Base-by-base conservation (phyloP, 2,113 vertebrate genomes). In the Notarius quadriscutis region DNA sequence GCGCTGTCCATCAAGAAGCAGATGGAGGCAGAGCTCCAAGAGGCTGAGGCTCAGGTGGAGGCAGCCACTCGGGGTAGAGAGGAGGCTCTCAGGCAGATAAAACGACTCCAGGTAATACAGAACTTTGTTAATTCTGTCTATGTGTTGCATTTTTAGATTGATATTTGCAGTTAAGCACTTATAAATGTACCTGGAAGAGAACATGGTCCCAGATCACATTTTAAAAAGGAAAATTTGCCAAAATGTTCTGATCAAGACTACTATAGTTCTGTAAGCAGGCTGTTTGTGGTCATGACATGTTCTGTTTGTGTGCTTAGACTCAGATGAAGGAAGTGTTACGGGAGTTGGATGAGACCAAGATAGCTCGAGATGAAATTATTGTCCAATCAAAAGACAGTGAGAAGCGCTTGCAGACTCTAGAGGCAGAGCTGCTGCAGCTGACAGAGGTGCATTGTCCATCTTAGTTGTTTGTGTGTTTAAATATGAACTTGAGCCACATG, bases 271-370 rank as follows among this genome's bases (percentile, higher is more conserved):
- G 18, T 85, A 27, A 27, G 22, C 34, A 77, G 5, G 8, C 1
- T 57, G 18, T 8, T 71, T 77, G 11, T 57, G 18, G 12, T 82
- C 9, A 51, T 86, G 8, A 60, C 9, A 18, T 65, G 17, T 34
- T 50, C 1, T 75, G 5, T 86, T 83, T 74, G 3, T 81, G 18
- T 78, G 34, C 1, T 10, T 93, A 98, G 97, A 90, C 88, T 88
- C 97, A 98, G 93, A 93, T 97, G 94, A 98, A 98, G 88, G 97
- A 98, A 88, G 55, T 96, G 50, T 93, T 97, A 90, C 94, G 96
- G 0, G 97, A 98, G 90, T 92, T 97, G 18, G 97, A 98, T 50
- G 97, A 98, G 84, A 89, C 93, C 0, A 95, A 96, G 74, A 86
- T 94, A 48, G 87, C 95, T 17, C 93, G 96, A 1, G 97, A 97